Evolutionary conservation across 2,113 vertebrate genomes (phyloP), one percentile per base, ranked within the genome.

Genomic region (Erinaceus europaeus): DNA sequence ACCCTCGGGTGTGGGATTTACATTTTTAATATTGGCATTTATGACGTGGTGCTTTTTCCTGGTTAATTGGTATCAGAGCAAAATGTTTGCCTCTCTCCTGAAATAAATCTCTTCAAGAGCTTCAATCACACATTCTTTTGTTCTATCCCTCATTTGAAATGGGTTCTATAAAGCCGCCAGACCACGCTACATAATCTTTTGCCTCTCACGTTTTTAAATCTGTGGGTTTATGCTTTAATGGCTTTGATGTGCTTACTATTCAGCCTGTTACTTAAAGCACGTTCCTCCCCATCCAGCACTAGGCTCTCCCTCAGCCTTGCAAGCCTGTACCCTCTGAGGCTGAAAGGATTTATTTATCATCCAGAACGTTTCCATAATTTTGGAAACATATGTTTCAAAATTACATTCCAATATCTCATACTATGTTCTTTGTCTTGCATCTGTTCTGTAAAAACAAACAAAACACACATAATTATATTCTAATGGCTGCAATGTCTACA

Each of bases 51-150:
- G 96, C 96, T 96, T 96, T 95, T 96, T 95, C 95, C 96, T 95
- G 95, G 96, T 96, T 98, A 98, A 98, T 98, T 98, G 97, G 95
- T 97, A 98, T 97, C 97, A 96, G 95, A 97, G 96, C 96, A 96
- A 96, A 98, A 96, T 97, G 96, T 97, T 97, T 97, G 97, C 95
- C 97, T 96, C 97, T 96, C 96, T 95, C 92, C 96, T 94, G 95
- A 97, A 98, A 98, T 98, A 97, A 98, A 97, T 97, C 97, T 97
- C 95, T 95, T 95, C 94, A 96, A 97, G 97, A 97, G 96, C 97
- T 97, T 95, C 96, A 97, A 93, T 95, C 95, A 92, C 96, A 96
- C 93, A 96, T 94, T 96, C 96, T 98, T 98, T 97, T 97, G 96
- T 97, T 97, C 97, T 96, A 95, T 89, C 93, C 94, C 96, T 98